Evolutionary conservation across 1,140 invertebrate species (phyloP), one percentile per base, ranked within the genome.

Genomic region (Bathynomus jamesi): DNA sequence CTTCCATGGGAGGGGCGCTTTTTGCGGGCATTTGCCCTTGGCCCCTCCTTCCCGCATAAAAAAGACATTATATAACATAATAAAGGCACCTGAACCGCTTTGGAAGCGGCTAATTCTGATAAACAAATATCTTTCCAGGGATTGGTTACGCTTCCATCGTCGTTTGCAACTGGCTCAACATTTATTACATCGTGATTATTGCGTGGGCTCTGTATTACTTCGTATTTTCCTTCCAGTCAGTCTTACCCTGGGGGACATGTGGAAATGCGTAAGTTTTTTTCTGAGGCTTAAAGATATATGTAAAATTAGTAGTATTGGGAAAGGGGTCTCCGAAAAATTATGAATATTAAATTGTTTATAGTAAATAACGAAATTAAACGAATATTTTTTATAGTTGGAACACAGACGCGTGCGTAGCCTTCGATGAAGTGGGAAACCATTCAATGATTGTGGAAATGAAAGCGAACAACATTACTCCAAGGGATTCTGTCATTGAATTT

Each of bases 101-200:
- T n/a, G n/a, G n/a, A n/a, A n/a, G n/a, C n/a, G n/a, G n/a, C n/a
- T n/a, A n/a, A n/a, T n/a, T n/a, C n/a, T n/a, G n/a, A n/a, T n/a
- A n/a, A n/a, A n/a, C n/a, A n/a, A n/a, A n/a, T n/a, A n/a, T n/a
- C 28, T 28, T 13, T 11, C 92, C 93, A n/a, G 92, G 92, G 60
- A 91, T 94, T 74, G 91, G 91, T 17, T 93, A 95, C 72, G 90
- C 93, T 10, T 91, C 90, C 63, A 94, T 93, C 79, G 88, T 96
- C 62, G 94, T 98, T 29, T 91, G 91, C 0, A 79, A 82, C 76
- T 79, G 85, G 70, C 82, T 84, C 21, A 84, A 81, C 73, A 86
- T 98, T 32, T 99, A 99, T 83, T 98, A 99, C 85, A 98, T 98
- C 80, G 94, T 98, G 76, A 97, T 99, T 80, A 95, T 98, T 79